Percentiles rank a stretch among this genome's conserved stretches.
These are phyloP conservation scores for Drosophila vallismaia DNA, from an alignment of 2,888 invertebrate species.

Conservation along the genomic window DNA sequence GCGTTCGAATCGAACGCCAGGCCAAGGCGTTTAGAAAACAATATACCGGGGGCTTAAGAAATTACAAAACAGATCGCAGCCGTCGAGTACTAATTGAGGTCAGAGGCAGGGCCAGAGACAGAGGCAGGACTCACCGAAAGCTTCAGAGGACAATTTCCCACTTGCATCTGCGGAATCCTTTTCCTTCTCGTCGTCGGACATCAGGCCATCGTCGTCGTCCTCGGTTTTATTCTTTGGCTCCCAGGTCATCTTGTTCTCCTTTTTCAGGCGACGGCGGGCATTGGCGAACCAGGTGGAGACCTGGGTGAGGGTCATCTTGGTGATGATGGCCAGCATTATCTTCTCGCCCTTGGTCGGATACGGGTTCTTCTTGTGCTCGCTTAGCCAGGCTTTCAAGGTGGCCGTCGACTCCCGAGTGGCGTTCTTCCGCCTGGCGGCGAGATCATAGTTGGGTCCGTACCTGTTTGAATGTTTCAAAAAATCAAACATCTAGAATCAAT, in stretches of 20 bases:
- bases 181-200: slow-evolving; percentile 94
- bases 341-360: slow-evolving; percentile 98
- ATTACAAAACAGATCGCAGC: slow-evolving; percentile 45
- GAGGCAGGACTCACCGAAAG: slow-evolving; percentile 65
- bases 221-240: slow-evolving; percentile 96
- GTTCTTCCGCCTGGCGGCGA: slow-evolving; percentile 97
- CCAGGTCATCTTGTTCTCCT: slow-evolving; percentile 99
- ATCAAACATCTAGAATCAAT: slow-evolving; percentile 33
- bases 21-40: slow-evolving; percentile 40
- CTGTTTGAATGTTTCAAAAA: slow-evolving; percentile 84
- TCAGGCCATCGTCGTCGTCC: slow-evolving; percentile 93
- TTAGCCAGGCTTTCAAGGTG: slow-evolving; percentile 98
- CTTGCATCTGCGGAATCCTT: slow-evolving; percentile 88
- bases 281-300: slow-evolving; percentile 99
- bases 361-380: slow-evolving; percentile 98
- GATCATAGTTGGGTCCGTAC: slow-evolving; percentile 96
- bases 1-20: slow-evolving; percentile 51
- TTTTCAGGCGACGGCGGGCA: slow-evolving; percentile 95
- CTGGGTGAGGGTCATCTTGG: slow-evolving; percentile 97
- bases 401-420: slow-evolving; percentile 98
- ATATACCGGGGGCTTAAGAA: slow-evolving; percentile 39
- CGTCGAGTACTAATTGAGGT: slow-evolving; percentile 21
- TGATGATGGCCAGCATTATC: slow-evolving; percentile 97
- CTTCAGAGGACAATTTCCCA: slow-evolving; percentile 85
- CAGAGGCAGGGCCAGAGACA: too few relatives aligned